These are phyloP conservation scores for Calameuta idolon DNA, from an alignment of 2,888 invertebrate species.

Conservation along the genomic window DNA sequence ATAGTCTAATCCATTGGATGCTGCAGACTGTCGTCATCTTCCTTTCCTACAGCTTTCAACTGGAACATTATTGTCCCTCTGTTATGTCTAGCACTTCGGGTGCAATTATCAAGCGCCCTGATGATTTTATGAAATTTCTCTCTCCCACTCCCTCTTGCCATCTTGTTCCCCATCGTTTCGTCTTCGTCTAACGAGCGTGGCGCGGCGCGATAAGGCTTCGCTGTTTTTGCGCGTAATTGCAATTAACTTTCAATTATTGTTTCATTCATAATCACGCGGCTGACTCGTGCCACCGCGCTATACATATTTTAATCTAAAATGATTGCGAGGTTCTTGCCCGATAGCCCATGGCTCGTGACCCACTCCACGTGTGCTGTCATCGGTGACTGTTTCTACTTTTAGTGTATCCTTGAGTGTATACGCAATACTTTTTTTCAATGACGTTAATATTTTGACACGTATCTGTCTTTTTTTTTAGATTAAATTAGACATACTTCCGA, in stretches of 20 bases:
- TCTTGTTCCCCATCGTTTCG: constrained; percentile 7
- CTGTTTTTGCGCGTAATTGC: constrained; percentile 2
- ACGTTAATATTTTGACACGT: background rate
- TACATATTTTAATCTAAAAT: background rate
- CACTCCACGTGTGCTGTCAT: background rate
- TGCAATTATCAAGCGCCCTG: background rate
- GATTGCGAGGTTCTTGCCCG: background rate
- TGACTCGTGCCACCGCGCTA: background rate
- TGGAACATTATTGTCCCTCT: background rate
- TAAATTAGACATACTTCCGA: background rate
- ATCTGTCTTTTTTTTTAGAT: background rate
- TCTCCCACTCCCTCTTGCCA: background rate
- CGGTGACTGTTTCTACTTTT: background rate
- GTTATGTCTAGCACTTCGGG: background rate
- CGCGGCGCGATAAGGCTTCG: background rate
- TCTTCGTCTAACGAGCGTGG: background rate
- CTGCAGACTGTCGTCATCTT: background rate
- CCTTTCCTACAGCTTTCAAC: background rate
- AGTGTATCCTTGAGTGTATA: background rate
- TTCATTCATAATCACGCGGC: constrained; percentile 3
- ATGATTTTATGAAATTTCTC: background rate
- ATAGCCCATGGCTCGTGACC: background rate
- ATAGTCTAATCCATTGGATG: background rate
- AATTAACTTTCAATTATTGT: constrained; percentile 8
- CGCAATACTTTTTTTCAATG: background rate